phyloP scores from a whole-genome alignment of 1,140 invertebrate genomes.

The Cherax quadricarinatus region DNA sequence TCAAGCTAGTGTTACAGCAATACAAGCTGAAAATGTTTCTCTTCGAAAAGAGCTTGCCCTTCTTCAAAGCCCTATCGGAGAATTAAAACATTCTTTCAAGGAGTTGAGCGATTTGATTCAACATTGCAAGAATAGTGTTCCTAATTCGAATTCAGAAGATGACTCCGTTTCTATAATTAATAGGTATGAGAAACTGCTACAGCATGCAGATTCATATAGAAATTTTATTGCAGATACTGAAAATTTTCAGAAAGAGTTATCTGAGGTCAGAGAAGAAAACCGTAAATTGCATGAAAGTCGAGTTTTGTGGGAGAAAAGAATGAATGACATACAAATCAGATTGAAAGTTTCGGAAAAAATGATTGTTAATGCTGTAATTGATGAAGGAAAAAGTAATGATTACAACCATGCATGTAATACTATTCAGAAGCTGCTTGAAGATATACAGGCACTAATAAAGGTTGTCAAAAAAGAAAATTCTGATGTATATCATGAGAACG shows the following conservation, averaged over 20 bases:
- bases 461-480: conserved; percentile 21
- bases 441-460: conserved; percentile 39
- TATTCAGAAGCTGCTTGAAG: conserved; percentile 44
- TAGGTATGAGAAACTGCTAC: conserved; percentile 4
- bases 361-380: conserved; percentile 20
- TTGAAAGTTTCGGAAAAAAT: conserved; percentile 53
- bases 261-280: conserved; percentile 59
- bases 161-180: not conserved
- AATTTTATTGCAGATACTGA: conserved; percentile 20
- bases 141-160: not conserved
- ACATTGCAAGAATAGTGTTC: not conserved
- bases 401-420: conserved; percentile 12
- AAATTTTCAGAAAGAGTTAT: not conserved
- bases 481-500: not conserved
- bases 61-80: conserved; percentile 10
- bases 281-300: conserved; percentile 40
- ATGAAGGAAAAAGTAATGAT: conserved; percentile 23
- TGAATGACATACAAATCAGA: conserved; percentile 34
- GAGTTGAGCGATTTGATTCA: conserved; percentile 28
- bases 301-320: conserved; percentile 53
- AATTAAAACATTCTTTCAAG: conserved; percentile 4
- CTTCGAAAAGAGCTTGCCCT: conserved; percentile 51
- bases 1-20: not conserved
- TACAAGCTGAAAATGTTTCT: conserved; percentile 53
- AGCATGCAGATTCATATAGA: not conserved